phyloP scores from a whole-genome alignment of 2,113 vertebrate species.

The Neogobius melanostomus region DNA sequence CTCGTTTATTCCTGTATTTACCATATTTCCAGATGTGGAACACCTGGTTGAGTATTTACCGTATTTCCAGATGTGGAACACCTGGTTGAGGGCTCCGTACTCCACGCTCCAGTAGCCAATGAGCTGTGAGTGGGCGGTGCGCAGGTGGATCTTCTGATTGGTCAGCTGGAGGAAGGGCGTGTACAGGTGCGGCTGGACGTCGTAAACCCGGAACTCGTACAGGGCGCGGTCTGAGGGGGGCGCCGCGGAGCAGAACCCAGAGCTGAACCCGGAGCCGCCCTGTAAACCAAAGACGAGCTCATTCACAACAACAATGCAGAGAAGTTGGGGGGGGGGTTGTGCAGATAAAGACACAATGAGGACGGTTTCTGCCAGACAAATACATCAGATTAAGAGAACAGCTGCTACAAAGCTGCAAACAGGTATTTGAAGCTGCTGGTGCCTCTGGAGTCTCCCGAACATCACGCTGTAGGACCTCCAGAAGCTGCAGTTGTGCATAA shows the following conservation, averaged over 20 bases:
- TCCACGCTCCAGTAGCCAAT: constrained; percentile 88
- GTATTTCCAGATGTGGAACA: constrained; percentile 92
- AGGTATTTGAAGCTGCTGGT: too few species aligned
- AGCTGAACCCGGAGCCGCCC: constrained; percentile 33
- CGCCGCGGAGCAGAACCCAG: constrained; percentile 74
- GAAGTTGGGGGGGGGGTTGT: too few species aligned
- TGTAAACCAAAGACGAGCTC: neutral
- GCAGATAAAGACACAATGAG: too few species aligned
- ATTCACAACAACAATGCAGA: neutral
- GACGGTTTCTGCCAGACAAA: too few species aligned
- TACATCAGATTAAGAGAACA: too few species aligned
- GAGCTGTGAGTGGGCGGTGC: constrained; percentile 85
- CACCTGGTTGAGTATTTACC: constrained; percentile 61
- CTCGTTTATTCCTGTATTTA: neutral
- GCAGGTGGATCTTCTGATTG: constrained; percentile 81
- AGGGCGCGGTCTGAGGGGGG: constrained; percentile 78
- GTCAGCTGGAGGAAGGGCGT: constrained; percentile 82
- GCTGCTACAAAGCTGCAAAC: too few species aligned
- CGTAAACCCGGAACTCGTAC: constrained; percentile 91
- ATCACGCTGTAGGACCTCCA: too few species aligned
- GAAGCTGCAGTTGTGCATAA: too few species aligned
- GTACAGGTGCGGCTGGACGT: constrained; percentile 81
- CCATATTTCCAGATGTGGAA: too few species aligned
- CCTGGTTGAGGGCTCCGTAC: constrained; percentile 87
- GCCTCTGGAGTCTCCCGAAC: too few species aligned